These are phyloP conservation scores for Pyrgus malvae DNA, from an alignment of 2,888 invertebrate genomes.

Conservation along the genomic window DNA sequence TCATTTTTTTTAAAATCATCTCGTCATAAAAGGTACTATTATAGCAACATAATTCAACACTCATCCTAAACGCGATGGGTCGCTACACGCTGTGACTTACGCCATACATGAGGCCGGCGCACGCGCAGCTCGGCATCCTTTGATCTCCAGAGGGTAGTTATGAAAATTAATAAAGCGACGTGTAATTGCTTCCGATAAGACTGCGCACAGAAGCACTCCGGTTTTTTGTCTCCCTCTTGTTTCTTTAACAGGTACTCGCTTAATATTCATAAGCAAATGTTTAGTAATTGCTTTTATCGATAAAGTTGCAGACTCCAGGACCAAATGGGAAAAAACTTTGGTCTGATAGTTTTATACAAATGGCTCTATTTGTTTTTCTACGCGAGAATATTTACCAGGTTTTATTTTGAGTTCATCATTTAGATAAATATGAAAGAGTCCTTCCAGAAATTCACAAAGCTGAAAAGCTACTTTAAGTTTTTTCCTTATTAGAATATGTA, in stretches of 20 bases:
- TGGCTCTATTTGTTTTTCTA: too few relatives aligned
- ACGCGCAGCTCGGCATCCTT: conserved; percentile 63
- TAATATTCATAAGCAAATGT: conserved; percentile 21
- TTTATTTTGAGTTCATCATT: too few relatives aligned
- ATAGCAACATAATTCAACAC: too few relatives aligned
- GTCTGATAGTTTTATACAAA: not conserved
- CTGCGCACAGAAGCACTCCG: conserved; percentile 47
- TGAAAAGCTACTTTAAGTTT: too few relatives aligned
- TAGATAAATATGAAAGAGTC: too few relatives aligned
- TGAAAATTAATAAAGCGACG: conserved; percentile 79
- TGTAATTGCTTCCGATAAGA: conserved; percentile 80
- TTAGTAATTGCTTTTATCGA: conserved; percentile 13
- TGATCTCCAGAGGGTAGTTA: conserved; percentile 78
- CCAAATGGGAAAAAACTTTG: too few relatives aligned
- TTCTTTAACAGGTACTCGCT: conserved; percentile 38
- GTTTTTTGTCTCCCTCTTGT: conserved; percentile 41
- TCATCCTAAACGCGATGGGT: not conserved
- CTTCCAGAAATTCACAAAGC: too few relatives aligned
- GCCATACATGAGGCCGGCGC: conserved; percentile 42
- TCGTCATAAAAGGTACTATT: too few relatives aligned
- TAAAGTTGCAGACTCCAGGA: not conserved
- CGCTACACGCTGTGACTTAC: conserved; percentile 32
- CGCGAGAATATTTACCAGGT: too few relatives aligned
- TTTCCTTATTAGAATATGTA: too few relatives aligned
- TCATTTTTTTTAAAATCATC: too few relatives aligned